Evolutionary conservation across 2,113 vertebrate species (phyloP).

Genomic region (Bos indicus): DNA sequence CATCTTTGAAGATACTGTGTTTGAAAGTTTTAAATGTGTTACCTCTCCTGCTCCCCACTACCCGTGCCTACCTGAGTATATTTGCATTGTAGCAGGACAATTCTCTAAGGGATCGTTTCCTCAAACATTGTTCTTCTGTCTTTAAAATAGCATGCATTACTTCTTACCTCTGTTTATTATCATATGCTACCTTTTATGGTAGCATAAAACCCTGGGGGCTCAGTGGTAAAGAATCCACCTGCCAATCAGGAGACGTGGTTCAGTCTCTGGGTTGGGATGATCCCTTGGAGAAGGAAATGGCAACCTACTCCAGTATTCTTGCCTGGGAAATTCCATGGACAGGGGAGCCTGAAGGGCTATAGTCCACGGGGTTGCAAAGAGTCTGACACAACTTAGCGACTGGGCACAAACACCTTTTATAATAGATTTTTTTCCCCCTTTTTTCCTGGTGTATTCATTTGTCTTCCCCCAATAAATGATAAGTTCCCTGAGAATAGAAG

Average conservation of each 20-base stretch:
- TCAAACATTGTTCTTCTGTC: background rate
- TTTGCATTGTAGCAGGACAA: background rate
- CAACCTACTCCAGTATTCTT: background rate
- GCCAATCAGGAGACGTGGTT: background rate
- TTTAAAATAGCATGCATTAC: background rate
- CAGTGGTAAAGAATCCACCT: background rate
- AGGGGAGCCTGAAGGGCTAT: background rate
- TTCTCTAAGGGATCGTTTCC: background rate
- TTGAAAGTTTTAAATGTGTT: background rate
- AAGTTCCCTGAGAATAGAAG: background rate
- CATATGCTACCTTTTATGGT: background rate
- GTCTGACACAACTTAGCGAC: background rate
- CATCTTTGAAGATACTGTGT: background rate
- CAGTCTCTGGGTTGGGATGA: accelerated
- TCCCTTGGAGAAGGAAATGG: background rate
- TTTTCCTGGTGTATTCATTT: background rate
- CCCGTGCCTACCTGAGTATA: background rate
- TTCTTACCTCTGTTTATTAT: background rate
- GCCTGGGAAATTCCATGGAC: background rate
- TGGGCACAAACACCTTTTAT: background rate
- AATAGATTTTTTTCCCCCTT: accelerated
- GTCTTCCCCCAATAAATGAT: background rate
- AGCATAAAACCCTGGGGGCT: background rate
- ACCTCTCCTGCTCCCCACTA: background rate
- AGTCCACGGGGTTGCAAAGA: background rate